Percentiles rank a stretch among this genome's conserved stretches.
phyloP scores from a whole-genome alignment of 2,888 invertebrate species.

The Agrochola lota region DNA sequence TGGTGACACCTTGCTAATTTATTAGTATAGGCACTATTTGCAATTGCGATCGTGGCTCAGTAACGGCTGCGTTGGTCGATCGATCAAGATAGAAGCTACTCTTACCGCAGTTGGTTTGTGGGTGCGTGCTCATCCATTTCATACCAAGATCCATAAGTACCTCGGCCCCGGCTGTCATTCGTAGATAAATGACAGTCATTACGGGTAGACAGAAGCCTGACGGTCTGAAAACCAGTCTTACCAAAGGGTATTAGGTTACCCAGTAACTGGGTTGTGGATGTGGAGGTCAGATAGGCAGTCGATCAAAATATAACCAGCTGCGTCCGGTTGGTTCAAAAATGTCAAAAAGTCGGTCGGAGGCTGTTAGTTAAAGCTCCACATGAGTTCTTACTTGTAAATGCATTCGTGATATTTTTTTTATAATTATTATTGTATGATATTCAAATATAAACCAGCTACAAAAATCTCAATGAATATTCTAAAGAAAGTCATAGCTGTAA shows the following conservation, averaged over 20 bases:
- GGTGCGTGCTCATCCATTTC: background rate
- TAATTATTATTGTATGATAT: background rate
- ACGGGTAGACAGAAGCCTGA: background rate
- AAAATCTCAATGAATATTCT: background rate
- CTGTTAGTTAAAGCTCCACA: background rate
- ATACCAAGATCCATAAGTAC: background rate
- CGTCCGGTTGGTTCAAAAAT: no score
- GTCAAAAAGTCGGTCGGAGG: background rate
- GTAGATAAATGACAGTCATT: no score
- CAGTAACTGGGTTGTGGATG: no score
- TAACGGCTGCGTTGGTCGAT: background rate
- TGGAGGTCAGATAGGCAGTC: background rate
- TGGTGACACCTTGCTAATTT: constrained; percentile 1
- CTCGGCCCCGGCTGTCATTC: no score
- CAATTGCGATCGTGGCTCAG: background rate
- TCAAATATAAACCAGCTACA: no score
- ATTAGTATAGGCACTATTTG: background rate
- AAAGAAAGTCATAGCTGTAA: background rate
- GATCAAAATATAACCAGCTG: no score
- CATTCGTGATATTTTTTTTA: background rate
- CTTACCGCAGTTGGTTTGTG: background rate
- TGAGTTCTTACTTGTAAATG: background rate
- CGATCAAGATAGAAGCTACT: background rate
- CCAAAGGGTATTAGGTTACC: no score
- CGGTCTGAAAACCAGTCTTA: background rate